Conservation (phyloP, 2,888 invertebrate species). For the Drosophila lacicola region DNA sequence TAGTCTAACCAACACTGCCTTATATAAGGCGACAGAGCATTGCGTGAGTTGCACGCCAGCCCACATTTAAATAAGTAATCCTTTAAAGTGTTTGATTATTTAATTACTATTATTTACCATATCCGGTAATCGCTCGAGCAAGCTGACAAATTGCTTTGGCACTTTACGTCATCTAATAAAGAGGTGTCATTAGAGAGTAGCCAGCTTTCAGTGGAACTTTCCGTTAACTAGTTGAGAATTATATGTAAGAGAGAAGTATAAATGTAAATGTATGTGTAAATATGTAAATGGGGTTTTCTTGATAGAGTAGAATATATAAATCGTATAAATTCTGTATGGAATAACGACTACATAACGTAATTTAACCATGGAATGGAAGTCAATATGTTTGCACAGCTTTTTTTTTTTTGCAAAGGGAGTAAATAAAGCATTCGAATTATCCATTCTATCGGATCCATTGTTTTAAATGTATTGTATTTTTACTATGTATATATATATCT, state of each 20-base stretch:
- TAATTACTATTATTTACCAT: slow-evolving; percentile 20
- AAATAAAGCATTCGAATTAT: too few species aligned
- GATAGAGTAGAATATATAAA: too few species aligned
- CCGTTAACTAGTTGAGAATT: neutral
- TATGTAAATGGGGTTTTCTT: too few species aligned
- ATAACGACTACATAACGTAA: too few species aligned
- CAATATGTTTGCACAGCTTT: too few species aligned
- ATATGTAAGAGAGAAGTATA: neutral
- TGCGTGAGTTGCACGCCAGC: slow-evolving; percentile 29
- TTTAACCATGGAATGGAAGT: too few species aligned
- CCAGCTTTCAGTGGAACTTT: neutral
- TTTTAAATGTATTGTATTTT: too few species aligned
- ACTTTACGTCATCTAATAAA: neutral
- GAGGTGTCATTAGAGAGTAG: neutral
- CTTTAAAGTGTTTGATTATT: slow-evolving; percentile 11
- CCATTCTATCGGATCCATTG: too few species aligned
- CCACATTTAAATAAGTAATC: slow-evolving; percentile 35
- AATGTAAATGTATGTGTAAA: too few species aligned
- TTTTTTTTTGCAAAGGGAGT: too few species aligned
- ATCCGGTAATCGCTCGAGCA: neutral
- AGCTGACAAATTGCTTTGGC: slow-evolving; percentile 7
- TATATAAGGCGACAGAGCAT: slow-evolving; percentile 6
- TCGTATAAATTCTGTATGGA: too few species aligned
- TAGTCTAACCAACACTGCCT: neutral
- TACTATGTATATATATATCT: too few species aligned